Evolutionary conservation across 1,140 invertebrate genomes (phyloP).

Genomic region (Phymorhynchus buccinoides): DNA sequence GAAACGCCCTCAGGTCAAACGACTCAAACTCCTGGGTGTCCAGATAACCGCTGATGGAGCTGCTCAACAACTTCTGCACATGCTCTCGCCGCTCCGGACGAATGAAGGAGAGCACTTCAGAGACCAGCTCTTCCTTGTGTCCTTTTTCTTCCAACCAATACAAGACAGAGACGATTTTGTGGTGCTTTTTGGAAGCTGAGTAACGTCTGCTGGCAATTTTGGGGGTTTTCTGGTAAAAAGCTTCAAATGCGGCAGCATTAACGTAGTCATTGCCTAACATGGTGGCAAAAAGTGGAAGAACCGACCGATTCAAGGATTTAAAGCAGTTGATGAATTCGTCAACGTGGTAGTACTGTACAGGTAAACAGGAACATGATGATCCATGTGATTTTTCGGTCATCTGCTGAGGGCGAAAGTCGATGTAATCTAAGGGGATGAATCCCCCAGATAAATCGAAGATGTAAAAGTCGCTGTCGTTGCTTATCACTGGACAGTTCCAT

Average conservation of each 20-base stretch:
- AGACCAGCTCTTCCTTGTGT: constrained; percentile 79
- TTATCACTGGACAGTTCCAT: constrained; percentile 87
- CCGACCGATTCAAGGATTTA: constrained; percentile 78
- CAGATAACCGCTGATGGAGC: constrained; percentile 59
- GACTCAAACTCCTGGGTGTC: constrained; percentile 44
- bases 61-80: constrained; percentile 52
- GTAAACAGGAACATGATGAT: constrained; percentile 68
- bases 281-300: constrained; percentile 85
- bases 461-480: constrained; percentile 93
- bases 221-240: constrained; percentile 80
- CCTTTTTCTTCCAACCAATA: constrained; percentile 82
- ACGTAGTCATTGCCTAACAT: constrained; percentile 91
- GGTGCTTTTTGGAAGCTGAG: constrained; percentile 48
- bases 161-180: constrained; percentile 80
- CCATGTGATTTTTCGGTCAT: constrained; percentile 42
- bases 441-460: constrained; percentile 82
- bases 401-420: constrained; percentile 72
- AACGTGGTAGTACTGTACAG: constrained; percentile 83
- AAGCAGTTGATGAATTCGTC: constrained; percentile 81
- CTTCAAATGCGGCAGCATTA: constrained; percentile 78
- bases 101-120: constrained; percentile 72
- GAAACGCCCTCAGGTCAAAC: constrained; percentile 45
- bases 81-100: constrained; percentile 54
- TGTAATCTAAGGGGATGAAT: constrained; percentile 85
- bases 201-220: constrained; percentile 72